Evolutionary conservation across 1,140 invertebrate species (phyloP), one percentile per base, ranked within the genome.

Genomic region (Papilio polyxenes): DNA sequence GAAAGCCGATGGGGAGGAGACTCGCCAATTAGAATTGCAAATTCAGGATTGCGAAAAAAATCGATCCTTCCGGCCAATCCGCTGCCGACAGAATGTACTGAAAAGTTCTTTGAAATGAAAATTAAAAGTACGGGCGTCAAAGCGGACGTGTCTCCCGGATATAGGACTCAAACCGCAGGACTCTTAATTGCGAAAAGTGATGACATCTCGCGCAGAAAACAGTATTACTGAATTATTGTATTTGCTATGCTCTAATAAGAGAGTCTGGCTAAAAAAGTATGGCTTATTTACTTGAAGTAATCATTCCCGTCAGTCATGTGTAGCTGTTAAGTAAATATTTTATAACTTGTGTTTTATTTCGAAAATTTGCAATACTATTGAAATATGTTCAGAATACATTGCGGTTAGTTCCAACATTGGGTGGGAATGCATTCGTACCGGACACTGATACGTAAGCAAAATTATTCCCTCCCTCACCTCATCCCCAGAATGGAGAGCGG

Each of bases 321-420:
- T 31, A 31, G 23, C 23, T 44, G 4, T 44, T 44, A 44, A 44
- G 7, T 44, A 44, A 44, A 44, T 44, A 44, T 1, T 20, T 59
- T 59, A 59, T 1, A 59, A 59, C n/a, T n/a, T 17, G 15, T 7
- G 17, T 59, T 59, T 59, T 87, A 83, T 85, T 84, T 62, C 94
- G 95, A 94, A 93, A 95, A 84, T 81, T 93, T 81, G 37, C 15
- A 72, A 40, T 40, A 72, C 31, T 11, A 40, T 31, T 17, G 13
- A 72, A 72, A 37, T 72, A 87, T 95, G 85, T 86, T 95, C 92
- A 89, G 92, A 40, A 84, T 95, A 89, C 95, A 95, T 91, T 89
- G 90, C 94, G 77, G 89, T 95, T 86, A 95, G 7, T n/a, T 20
- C 9, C 74, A 23, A 23, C n/a, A 56, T 37, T 37, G 75, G 44